These are phyloP conservation scores for Patiria miniata DNA, from an alignment of 35 echinoderm and acorn worm species.

Conservation along the genomic window DNA sequence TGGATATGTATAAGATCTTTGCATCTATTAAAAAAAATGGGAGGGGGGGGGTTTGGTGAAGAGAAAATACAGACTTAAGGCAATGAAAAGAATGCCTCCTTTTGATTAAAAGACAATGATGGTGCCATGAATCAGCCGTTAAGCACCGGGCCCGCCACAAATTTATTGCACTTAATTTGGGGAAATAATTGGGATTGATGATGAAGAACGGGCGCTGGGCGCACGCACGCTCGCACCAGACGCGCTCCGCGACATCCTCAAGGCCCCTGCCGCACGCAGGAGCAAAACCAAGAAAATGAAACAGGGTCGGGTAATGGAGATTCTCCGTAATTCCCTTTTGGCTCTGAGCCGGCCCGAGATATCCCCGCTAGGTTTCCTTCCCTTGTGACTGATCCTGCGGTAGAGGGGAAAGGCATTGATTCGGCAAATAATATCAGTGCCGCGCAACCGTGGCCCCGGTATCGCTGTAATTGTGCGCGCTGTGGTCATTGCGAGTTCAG, in stretches of 20 bases:
- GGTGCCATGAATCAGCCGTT: too few relatives aligned
- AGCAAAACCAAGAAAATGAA: neutral
- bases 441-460: neutral
- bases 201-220: too few relatives aligned
- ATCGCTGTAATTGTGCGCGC: neutral
- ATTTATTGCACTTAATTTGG: too few relatives aligned
- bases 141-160: too few relatives aligned
- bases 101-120: too few relatives aligned
- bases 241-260: neutral
- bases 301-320: constrained; percentile 11
- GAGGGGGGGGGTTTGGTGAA: too few relatives aligned
- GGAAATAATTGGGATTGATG: too few relatives aligned
- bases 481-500: neutral
- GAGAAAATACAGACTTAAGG: too few relatives aligned
- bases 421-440: constrained; percentile 11
- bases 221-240: too few relatives aligned
- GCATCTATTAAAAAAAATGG: too few relatives aligned
- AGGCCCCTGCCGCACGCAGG: neutral
- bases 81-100: too few relatives aligned
- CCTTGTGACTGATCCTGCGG: neutral
- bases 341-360: neutral
- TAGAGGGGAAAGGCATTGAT: neutral
- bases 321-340: neutral
- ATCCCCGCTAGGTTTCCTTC: neutral
- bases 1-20: too few relatives aligned